Evolutionary conservation across 1,140 invertebrate species (phyloP), one percentile per base, ranked within the genome.

Genomic region (Zaprionus capensis): DNA sequence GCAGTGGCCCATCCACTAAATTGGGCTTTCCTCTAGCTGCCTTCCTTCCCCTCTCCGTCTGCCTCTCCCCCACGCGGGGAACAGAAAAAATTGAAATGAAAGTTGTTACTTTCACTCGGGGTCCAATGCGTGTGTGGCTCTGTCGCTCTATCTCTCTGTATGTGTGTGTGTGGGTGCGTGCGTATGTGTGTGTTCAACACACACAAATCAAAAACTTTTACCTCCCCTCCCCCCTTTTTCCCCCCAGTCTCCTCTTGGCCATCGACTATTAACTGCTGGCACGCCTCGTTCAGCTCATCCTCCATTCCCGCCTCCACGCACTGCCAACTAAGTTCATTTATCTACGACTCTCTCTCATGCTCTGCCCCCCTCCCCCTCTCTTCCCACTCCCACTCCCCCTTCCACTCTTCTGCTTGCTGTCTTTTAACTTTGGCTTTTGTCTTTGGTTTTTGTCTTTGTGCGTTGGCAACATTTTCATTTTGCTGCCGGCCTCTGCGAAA

Each of bases 191-290:
- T 64, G 68, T 69, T 70, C 57, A 70, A 71, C 78, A 71, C 71
- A 88, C 83, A 86, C 83, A 86, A 86, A 86, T 86, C 83, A 86
- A 86, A 86, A 88, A 86, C 80, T 87, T 87, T 88, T 88, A 87
- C 20, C 28, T 46, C 44, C 51, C 15, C 4, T 9, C 26, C 38
- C 15, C n/a, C 11, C 22, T n/a, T 14, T 2, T 15, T 26, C 22
- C 22, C 22, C 12, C 20, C 22, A 12, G 5, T 38, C 20, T 6
- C 6, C 34, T 34, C 61, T 51, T 34, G 49, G 36, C 55, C 61
- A 6, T 67, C 55, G 72, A 51, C 70, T 76, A 75, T 70, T 74
- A 70, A 61, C 65, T 64, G 51, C 67, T 63, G 63, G 63, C 75
- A 66, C 61, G 53, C 64, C 62, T 49, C 59, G 28, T 64, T 59